These are phyloP conservation scores for Brachyopa scutellaris DNA, from an alignment of 2,888 invertebrate genomes.

Conservation along the genomic window DNA sequence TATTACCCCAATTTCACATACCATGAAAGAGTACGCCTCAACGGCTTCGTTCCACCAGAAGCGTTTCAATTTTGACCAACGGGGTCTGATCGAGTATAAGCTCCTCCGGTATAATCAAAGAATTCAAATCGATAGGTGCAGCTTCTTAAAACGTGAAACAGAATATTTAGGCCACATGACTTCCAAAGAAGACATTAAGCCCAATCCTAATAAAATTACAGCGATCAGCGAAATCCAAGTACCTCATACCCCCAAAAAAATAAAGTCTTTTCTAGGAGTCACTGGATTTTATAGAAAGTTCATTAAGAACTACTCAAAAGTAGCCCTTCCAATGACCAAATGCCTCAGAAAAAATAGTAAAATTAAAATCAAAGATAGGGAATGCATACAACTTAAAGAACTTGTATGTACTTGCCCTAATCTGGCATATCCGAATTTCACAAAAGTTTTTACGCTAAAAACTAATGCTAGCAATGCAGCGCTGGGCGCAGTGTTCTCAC, in stretches of 20 bases:
- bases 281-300: no score
- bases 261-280: background rate
- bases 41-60: no score
- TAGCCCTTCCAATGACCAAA: conserved; percentile 58
- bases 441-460: conserved; percentile 30
- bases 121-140: conserved; percentile 3
- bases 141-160: background rate
- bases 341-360: conserved; percentile 13
- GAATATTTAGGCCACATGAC: background rate
- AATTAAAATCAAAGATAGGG: conserved; percentile 3
- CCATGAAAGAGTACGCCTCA: no score
- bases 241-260: conserved; percentile 7
- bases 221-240: conserved; percentile 73
- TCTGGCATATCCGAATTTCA: conserved; percentile 11
- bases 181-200: conserved; percentile 73
- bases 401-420: no score
- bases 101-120: no score
- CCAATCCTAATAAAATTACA: conserved; percentile 75
- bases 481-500: conserved; percentile 56
- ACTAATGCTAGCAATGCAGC: no score
- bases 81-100: no score
- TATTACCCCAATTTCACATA: no score
- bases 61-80: no score
- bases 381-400: no score
- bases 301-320: no score